Percentiles rank a stretch among this genome's conserved stretches.
These are phyloP conservation scores for Periparus ater DNA, from an alignment of 2,797 vertebrate genomes.

Conservation along the genomic window DNA sequence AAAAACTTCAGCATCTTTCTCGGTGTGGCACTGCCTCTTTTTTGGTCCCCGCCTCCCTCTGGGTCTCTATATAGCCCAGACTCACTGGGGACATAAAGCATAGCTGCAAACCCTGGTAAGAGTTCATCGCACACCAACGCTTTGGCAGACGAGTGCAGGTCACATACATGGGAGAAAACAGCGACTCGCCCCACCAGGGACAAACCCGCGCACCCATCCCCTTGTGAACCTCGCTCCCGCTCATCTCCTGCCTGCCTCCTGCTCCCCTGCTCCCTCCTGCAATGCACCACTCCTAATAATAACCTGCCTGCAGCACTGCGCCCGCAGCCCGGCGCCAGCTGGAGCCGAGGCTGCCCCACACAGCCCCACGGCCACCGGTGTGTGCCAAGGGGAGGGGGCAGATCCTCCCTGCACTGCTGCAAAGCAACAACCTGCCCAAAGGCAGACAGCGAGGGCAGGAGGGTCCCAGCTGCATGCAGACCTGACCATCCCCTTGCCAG, in stretches of 20 bases:
- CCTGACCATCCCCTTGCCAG: not conserved
- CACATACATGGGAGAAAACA: not conserved
- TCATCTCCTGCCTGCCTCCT: not conserved
- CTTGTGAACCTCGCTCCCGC: fast-evolving
- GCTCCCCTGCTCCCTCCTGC: constrained; percentile 49
- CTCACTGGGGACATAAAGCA: not conserved
- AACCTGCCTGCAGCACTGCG: constrained; percentile 39
- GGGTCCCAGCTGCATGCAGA: not conserved
- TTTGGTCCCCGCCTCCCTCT: not conserved
- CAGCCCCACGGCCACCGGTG: fast-evolving
- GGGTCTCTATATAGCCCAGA: not conserved
- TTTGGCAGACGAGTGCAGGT: fast-evolving
- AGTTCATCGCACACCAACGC: not conserved
- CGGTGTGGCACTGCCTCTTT: not conserved
- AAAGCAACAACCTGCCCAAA: not conserved
- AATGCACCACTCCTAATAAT: constrained; percentile 80
- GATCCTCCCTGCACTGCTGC: fast-evolving
- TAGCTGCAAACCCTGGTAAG: not conserved
- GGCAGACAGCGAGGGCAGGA: not conserved
- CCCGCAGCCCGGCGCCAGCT: not conserved
- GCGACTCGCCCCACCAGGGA: fast-evolving
- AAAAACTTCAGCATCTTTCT: not conserved
- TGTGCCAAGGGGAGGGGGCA: fast-evolving
- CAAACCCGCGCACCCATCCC: not conserved
- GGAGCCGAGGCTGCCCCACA: not conserved